Evolutionary conservation across 2,888 invertebrate genomes (phyloP), one percentile per base, ranked within the genome.

Genomic region (Aphelenchoides bicaudatus): DNA sequence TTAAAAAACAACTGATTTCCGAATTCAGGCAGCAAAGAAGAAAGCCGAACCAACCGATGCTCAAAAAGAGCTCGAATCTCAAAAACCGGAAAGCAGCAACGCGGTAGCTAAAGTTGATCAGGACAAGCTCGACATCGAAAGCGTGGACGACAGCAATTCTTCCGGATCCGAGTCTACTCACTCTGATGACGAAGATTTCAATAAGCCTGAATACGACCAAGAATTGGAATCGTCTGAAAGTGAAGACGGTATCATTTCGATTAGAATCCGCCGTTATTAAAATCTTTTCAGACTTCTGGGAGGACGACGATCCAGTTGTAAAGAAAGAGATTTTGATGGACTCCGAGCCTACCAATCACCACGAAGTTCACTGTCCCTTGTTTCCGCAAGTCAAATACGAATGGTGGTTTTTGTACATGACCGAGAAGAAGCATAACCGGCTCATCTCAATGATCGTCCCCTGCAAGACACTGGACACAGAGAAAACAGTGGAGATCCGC

Each of bases 361-460:
- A 73, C 39, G 63, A 80, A 68, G 96, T 98, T 27, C 98, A 99
- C 81, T 90, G 91, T 82, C 98, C 98, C 0, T 87, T 87, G 80
- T 99, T 88, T 81, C 92, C 98, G 3, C 88, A 88, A 82, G 88
- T 88, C 68, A 92, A 98, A 80, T 93, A 93, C 80, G 98, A 99
- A 82, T 94, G 89, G 82, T 99, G 98, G 70, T 99, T 96, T 94
- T 88, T 94, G 67, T 98, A 96, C 81, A 88, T 98, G 72, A 90
- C 82, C 31, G 96, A 99, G 83, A 87, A 90, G 74, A 94, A 70
- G 61, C 58, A 88, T 68, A 88, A 87, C 79, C 88, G 89, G 63
- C 83, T 99, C 72, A 85, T 94, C 68, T 91, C 94, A 50, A 88
- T 90, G 69, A 94, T 96, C 39, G 88, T 89, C 79, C 88, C 92